Conservation (phyloP, 1,140 invertebrate genomes). For the Bombus picipes region DNA sequence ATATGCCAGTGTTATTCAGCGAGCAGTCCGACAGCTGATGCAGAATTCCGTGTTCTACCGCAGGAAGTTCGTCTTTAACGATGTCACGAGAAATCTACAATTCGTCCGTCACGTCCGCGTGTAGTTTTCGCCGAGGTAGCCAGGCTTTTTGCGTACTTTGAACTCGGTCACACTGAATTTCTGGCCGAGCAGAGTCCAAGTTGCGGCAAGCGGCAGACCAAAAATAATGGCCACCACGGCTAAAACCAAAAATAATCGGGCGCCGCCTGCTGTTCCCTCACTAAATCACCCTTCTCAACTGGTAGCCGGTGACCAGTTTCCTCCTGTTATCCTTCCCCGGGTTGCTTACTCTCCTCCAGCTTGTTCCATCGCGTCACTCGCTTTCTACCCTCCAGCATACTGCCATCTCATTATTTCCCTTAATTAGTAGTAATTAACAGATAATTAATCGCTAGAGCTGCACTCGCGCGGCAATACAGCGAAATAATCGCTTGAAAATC, state of each 20-base stretch:
- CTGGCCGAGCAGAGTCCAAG: constrained; percentile 67
- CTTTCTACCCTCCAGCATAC: constrained; percentile 29
- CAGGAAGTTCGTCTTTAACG: constrained; percentile 28
- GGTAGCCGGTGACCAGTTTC: constrained; percentile 65
- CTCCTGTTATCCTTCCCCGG: constrained; percentile 7
- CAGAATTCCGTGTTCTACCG: not conserved
- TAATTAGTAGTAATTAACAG: constrained; percentile 77
- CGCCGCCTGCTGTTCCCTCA: constrained; percentile 76
- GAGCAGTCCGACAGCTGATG: not conserved
- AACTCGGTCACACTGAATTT: constrained; percentile 72
- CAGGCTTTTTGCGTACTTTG: constrained; percentile 58
- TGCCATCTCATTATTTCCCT: constrained; percentile 75
- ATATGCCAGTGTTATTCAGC: not conserved
- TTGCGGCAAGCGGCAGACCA: constrained; percentile 72
- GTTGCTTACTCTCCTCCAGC: constrained; percentile 30
- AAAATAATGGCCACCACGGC: constrained; percentile 77
- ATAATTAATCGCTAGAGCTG: constrained; percentile 70
- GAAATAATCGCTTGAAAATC: constrained; percentile 67
- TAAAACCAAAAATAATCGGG: constrained; percentile 82
- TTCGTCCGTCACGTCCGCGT: constrained; percentile 40
- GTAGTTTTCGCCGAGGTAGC: constrained; percentile 47
- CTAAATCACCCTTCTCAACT: constrained; percentile 76
- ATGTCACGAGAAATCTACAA: constrained; percentile 43
- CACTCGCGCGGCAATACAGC: not conserved
- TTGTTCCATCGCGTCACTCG: constrained; percentile 47